Conservation (phyloP, 2,113 vertebrate genomes). For the Tragelaphus buxtoni region DNA sequence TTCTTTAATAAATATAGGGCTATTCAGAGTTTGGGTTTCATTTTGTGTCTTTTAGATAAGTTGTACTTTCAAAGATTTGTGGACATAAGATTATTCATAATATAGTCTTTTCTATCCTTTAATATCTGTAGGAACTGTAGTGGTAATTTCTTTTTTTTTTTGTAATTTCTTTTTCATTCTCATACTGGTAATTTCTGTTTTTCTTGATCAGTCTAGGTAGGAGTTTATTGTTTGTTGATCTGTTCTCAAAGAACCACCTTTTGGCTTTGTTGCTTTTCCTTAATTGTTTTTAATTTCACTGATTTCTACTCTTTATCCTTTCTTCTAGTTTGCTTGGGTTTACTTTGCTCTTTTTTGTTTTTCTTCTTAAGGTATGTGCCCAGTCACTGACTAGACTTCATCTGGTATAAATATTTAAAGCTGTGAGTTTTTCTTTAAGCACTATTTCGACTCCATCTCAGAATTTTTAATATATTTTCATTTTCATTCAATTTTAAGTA, state of each 20-base stretch:
- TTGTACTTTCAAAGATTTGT: background rate
- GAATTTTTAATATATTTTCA: background rate
- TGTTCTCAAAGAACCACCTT: background rate
- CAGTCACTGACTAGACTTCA: background rate
- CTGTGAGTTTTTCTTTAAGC: background rate
- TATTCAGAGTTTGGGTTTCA: background rate
- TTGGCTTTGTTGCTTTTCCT: background rate
- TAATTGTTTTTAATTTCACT: background rate
- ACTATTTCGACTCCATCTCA: background rate
- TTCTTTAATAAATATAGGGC: background rate
- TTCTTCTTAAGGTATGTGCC: background rate
- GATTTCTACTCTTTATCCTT: background rate
- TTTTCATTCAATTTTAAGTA: background rate
- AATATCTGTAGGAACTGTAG: background rate
- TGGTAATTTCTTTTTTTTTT: background rate
- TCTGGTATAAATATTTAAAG: background rate
- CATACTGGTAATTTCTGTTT: background rate
- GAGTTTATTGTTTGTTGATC: background rate
- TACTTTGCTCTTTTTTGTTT: background rate
- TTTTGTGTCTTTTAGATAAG: background rate
- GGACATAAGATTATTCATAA: background rate
- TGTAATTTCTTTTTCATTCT: background rate
- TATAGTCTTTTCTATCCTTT: background rate
- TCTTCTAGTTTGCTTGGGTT: background rate
- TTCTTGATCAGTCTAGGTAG: background rate